These are phyloP conservation scores for Bombus picipes DNA, from an alignment of 1,140 invertebrate species.

Conservation along the genomic window DNA sequence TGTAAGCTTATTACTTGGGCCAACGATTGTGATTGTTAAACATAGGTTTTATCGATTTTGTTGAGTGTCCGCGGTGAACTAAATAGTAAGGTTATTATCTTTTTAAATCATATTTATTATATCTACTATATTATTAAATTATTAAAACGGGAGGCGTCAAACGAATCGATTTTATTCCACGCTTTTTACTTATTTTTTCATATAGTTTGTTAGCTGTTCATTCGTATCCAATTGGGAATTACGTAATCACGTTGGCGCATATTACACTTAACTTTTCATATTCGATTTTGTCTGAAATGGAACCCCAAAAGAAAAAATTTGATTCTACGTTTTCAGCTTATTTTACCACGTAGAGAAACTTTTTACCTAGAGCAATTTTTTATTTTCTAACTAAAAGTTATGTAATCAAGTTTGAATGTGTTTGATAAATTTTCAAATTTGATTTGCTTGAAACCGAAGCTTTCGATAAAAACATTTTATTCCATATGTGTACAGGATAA, in stretches of 20 bases:
- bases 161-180: too few species aligned
- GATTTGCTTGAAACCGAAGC: not conserved
- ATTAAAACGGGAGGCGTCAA: too few species aligned
- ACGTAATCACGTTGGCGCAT: too few species aligned
- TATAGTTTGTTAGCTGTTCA: too few species aligned
- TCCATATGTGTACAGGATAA: not conserved
- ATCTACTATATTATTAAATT: too few species aligned
- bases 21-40: not conserved
- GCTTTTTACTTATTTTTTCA: too few species aligned
- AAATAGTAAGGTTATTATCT: too few species aligned
- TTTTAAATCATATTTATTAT: too few species aligned
- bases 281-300: not conserved
- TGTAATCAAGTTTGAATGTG: too few species aligned
- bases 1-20: not conserved
- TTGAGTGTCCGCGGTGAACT: not conserved
- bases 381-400: not conserved
- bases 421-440: not conserved
- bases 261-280: not conserved
- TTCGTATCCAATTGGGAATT: too few species aligned
- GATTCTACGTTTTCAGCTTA: not conserved
- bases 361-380: not conserved
- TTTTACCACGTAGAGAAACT: not conserved
- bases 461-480: not conserved
- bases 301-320: not conserved
- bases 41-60: not conserved